Evolutionary conservation across 2,888 invertebrate species (phyloP).

Genomic region (Pachydiplax longipennis): DNA sequence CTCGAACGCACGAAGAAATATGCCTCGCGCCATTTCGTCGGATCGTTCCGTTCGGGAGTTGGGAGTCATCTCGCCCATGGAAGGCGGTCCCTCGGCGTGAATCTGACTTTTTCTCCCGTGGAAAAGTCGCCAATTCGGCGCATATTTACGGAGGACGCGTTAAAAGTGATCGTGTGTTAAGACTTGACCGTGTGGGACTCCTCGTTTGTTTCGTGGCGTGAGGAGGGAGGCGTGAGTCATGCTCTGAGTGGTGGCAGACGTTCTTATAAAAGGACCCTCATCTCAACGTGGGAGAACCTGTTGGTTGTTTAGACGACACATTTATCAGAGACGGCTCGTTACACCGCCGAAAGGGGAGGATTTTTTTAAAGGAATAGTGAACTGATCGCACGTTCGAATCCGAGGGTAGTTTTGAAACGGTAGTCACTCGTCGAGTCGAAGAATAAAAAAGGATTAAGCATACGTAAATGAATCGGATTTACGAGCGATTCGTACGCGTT

Average conservation of each 20-base stretch:
- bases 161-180: not conserved
- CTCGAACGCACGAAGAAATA: not conserved
- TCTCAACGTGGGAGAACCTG: not conserved
- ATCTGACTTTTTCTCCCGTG: not conserved
- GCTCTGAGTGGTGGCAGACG: not conserved
- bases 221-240: not conserved
- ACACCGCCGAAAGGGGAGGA: too few relatives aligned
- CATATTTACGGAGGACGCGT: not conserved
- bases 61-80: not conserved
- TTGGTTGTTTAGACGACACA: not conserved
- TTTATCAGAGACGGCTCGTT: too few relatives aligned
- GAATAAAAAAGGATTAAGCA: too few relatives aligned
- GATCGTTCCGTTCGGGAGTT: not conserved
- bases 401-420: too few relatives aligned
- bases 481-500: too few relatives aligned
- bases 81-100: not conserved
- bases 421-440: too few relatives aligned
- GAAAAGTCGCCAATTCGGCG: not conserved
- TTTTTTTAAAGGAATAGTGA: too few relatives aligned
- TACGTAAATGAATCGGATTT: too few relatives aligned
- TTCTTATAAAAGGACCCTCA: not conserved
- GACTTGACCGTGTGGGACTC: not conserved
- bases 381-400: too few relatives aligned
- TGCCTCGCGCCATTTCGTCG: not conserved
- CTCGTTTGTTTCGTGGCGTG: not conserved